Base-by-base conservation (phyloP, 2,888 invertebrate genomes). In the Smittia aterrima region DNA sequence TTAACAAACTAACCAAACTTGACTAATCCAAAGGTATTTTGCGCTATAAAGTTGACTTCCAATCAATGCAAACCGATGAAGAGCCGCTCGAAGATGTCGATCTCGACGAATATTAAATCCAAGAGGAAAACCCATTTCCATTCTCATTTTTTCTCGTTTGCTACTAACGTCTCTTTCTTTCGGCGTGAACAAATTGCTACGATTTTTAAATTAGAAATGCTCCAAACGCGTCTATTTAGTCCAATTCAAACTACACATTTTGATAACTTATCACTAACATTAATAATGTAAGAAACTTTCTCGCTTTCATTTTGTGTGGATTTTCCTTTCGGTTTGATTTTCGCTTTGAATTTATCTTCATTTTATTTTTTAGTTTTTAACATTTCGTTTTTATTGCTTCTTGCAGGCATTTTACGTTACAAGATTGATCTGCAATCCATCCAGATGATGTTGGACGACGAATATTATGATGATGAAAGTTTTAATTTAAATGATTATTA, bases 31-130 rank as follows among this genome's bases (percentile, higher is more conserved):
- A 76, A 98, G 98, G 98, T 83, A 96, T 99, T 84, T 91, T 99
- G 79, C 94, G 99, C 83, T 99, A 99, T 90, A 96, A 98, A 87
- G 98, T 99, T 83, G 98, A 99, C 87, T 97, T 99, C 87, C 96
- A 98, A 85, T 93, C 94, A 79, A 90, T 98, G 80, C 97, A 97
- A 85, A 90, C 93, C 79, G 93, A 95, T 84, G 94, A 94, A 85
- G 54, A 70, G 18, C 93, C 93, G 79, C 86, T 95, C 85, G 94
- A 95, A 84, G 94, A 95, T 83, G 95, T 96, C 82, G 95, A 95
- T 85, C 90, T 96, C 83, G 97, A 98, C 85, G 98, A 98, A 86
- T 97, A 97, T 87, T 70, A 70, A 70, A 27, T 54, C 25, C 41
- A 16, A 27, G 32, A 13, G 1, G 32, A 32, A 9, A 32, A 32